Evolutionary conservation across 2,888 invertebrate species (phyloP).

Genomic region (Orthonevra nobilis): DNA sequence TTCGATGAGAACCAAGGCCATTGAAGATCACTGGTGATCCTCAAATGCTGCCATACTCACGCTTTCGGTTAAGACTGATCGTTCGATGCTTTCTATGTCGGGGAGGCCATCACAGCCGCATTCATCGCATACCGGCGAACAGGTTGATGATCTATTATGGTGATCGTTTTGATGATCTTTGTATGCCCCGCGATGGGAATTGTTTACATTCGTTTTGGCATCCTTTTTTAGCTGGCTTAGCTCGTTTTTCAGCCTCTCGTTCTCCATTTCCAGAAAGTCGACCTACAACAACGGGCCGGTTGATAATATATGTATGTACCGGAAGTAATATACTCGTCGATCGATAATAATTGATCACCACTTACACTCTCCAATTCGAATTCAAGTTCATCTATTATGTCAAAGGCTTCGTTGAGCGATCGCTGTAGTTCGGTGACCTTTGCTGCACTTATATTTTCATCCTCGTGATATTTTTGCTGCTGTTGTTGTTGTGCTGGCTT

Average conservation of each 20-base stretch:
- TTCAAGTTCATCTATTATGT: constrained; percentile 78
- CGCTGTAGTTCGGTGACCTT: constrained; percentile 72
- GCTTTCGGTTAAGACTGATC: constrained; percentile 75
- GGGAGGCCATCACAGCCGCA: constrained; percentile 72
- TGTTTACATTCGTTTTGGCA: neutral
- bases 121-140: constrained; percentile 72
- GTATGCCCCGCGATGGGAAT: constrained; percentile 55
- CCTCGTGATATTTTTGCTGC: constrained; percentile 21
- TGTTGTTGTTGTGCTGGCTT: constrained; percentile 70
- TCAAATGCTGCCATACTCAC: constrained; percentile 72
- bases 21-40: constrained; percentile 1
- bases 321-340: constrained; percentile 8
- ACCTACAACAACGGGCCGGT: constrained; percentile 71
- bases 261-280: constrained; percentile 77
- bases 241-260: constrained; percentile 75
- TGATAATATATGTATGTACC: neutral
- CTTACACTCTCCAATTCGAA: constrained; percentile 78
- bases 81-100: constrained; percentile 74
- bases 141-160: constrained; percentile 57
- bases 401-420: constrained; percentile 76
- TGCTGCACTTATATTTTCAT: constrained; percentile 59
- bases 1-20: neutral
- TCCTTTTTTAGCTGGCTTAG: constrained; percentile 72
- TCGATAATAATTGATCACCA: neutral
- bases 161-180: constrained; percentile 46